Base-by-base conservation (phyloP, 2,113 vertebrate species). In the Dicaeum eximium region DNA sequence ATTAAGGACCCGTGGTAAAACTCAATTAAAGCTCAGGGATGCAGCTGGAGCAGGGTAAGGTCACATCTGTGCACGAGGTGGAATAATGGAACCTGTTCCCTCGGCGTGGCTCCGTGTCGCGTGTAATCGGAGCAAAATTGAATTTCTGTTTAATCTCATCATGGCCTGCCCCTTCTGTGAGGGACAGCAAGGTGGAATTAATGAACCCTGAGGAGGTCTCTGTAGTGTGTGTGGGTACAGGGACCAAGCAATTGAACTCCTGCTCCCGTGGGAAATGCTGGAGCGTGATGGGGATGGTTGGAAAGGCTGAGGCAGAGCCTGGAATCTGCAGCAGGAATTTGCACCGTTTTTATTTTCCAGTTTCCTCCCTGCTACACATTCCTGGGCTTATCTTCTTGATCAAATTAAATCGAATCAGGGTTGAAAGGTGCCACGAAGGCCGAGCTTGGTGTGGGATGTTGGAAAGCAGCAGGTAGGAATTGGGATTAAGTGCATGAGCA, bases 1-100 rank as follows among this genome's bases (percentile, higher is more conserved):
- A 69, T 95, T 92, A 96, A 92, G 93, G 90, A 80, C 90, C 90
- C 16, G 11, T 30, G 94, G 81, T 86, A 70, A 90, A 94, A 73
- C 85, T 88, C 82, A 86, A 25, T 93, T 80, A 69, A 57, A 90
- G 54, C 42, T 73, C 66, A 67, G 92, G 72, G 75, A 27, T 15
- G 13, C 25, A 6, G 71, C 51, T 83, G 50, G 80, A 93, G 4
- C n/a, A 8, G 95, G 40, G 66, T 47, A 28, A 82, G 90, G 94
- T 82, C 93, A 82, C 61, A 31, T 75, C 84, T 87, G 71, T 35
- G 80, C 58, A 47, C 3, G 37, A 60, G 67, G 81, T 80, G 79
- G 90, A 67, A 71, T 66, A 67, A 80, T 56, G 79, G 51, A 48
- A 60, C 47, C 5, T 3, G 56, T 80, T 93, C 92, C 92, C 71